Conservation (phyloP, 2,797 vertebrate genomes). For the Onychomys arenicola region DNA sequence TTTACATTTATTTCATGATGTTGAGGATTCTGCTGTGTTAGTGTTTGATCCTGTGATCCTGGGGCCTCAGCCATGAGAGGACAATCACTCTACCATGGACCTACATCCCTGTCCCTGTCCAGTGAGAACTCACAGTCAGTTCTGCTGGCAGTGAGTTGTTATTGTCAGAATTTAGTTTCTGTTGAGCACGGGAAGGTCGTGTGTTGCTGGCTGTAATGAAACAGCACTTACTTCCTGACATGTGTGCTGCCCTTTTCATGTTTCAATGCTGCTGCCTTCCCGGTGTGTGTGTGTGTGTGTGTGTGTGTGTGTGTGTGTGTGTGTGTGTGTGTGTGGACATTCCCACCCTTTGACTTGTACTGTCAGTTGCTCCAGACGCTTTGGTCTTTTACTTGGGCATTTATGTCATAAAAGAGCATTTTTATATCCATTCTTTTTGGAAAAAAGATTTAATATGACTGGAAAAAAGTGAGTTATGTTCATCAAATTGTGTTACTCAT, state of each 20-base stretch:
- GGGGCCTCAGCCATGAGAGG: not conserved
- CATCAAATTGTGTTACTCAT: not conserved
- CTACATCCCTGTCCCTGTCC: no score
- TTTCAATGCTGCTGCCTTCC: not conserved
- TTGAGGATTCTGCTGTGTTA: not conserved
- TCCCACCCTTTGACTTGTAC: not conserved
- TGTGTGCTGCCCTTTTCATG: not conserved
- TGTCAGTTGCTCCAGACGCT: not conserved
- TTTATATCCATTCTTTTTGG: not conserved
- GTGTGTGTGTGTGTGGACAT: not conserved
- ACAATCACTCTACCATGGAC: not conserved
- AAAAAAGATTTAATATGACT: not conserved
- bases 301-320: no score
- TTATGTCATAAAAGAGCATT: not conserved
- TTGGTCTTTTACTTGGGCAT: not conserved
- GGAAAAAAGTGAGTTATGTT: not conserved
- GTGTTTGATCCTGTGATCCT: not conserved
- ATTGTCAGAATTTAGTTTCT: not conserved
- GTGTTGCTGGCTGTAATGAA: not conserved
- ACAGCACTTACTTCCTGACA: not conserved
- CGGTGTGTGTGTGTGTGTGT: not conserved
- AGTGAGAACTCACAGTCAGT: not conserved
- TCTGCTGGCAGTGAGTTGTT: not conserved
- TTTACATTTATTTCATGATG: not conserved
- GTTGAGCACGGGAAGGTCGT: not conserved